Percentiles rank a stretch among this genome's conserved stretches.
These are phyloP conservation scores for Beris chalybata DNA, from an alignment of 2,888 invertebrate genomes.

Conservation along the genomic window DNA sequence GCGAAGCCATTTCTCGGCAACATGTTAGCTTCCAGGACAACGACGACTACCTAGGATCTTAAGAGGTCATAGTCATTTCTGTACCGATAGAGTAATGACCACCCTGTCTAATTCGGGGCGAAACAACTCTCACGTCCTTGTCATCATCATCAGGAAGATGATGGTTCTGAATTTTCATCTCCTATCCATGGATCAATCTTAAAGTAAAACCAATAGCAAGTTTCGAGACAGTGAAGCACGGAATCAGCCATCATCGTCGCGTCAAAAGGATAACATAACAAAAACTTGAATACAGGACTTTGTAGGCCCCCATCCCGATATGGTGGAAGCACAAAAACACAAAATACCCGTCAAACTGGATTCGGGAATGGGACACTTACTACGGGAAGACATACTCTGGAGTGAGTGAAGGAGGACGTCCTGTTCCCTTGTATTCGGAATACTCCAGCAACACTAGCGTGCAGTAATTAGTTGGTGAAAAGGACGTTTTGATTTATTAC, in stretches of 20 bases:
- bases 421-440: not conserved
- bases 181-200: too few species aligned
- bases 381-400: too few species aligned
- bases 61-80: too few species aligned
- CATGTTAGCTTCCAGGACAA: not conserved
- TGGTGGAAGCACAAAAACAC: not conserved
- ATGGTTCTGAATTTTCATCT: too few species aligned
- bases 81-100: not conserved
- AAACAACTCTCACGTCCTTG: too few species aligned
- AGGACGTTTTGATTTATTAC: slow-evolving; percentile 41
- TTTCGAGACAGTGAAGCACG: too few species aligned
- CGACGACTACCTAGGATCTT: not conserved
- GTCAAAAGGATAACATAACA: not conserved
- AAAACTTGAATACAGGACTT: not conserved
- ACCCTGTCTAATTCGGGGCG: not conserved
- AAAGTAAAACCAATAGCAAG: too few species aligned
- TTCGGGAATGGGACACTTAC: not conserved
- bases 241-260: too few species aligned
- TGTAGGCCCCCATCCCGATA: not conserved
- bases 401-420: too few species aligned
- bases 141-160: too few species aligned
- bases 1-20: not conserved
- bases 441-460: slow-evolving; percentile 3
- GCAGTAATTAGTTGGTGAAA: slow-evolving; percentile 38
- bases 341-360: not conserved